Conservation (phyloP, 1,140 invertebrate species). For the Rhyacophila brunnea region DNA sequence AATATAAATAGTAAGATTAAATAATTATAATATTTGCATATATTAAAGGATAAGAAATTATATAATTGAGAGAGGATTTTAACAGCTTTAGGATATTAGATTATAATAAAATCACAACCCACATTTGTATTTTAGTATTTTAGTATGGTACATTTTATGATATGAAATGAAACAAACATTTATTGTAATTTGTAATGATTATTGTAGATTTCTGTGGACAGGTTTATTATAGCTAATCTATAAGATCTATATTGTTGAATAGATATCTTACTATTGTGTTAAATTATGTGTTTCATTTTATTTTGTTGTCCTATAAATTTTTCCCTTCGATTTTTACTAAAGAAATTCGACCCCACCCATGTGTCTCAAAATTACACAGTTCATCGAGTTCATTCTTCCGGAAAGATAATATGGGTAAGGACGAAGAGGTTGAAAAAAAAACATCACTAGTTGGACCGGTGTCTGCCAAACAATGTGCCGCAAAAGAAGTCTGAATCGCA, state of each 20-base stretch:
- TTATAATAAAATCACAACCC: conserved; percentile 24
- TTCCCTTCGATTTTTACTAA: neutral
- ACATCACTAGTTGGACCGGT: no score
- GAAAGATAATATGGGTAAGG: no score
- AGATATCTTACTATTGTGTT: conserved; percentile 38
- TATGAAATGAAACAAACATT: conserved; percentile 24
- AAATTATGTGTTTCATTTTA: conserved; percentile 24
- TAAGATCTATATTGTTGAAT: conserved; percentile 38
- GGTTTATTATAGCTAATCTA: conserved; percentile 36
- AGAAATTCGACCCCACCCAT: neutral
- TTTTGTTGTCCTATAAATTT: neutral
- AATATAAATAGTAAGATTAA: conserved; percentile 19
- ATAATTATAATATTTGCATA: conserved; percentile 13
- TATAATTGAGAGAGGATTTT: conserved; percentile 25
- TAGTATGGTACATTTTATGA: conserved; percentile 29
- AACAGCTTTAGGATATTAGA: conserved; percentile 32
- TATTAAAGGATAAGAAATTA: conserved; percentile 27
- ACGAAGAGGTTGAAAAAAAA: no score
- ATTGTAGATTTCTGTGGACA: conserved; percentile 37
- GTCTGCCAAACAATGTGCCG: no score
- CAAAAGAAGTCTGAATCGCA: no score
- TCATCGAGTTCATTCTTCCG: neutral
- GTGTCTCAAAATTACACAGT: neutral
- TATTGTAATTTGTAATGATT: conserved; percentile 35
- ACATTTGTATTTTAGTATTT: conserved; percentile 37